These are phyloP conservation scores for Nomada lathburiana DNA, from an alignment of 2,888 invertebrate species.

Conservation along the genomic window DNA sequence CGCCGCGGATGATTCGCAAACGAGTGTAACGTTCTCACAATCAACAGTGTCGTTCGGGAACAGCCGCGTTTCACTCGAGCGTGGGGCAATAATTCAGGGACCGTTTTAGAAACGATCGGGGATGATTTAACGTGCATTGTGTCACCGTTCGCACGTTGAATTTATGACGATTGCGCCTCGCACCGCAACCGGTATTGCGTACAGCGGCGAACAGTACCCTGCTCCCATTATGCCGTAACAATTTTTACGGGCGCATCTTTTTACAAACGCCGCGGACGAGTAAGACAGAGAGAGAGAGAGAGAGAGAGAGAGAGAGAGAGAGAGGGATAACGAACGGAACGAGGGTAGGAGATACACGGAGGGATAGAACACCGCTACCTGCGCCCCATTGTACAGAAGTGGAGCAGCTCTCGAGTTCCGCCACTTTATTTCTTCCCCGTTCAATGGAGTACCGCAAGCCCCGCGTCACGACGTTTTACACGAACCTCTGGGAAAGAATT, in stretches of 20 bases:
- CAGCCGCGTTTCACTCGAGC: slow-evolving; percentile 4
- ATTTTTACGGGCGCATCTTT: slow-evolving; percentile 75
- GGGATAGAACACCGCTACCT: slow-evolving; percentile 69
- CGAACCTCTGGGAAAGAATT: slow-evolving; percentile 23
- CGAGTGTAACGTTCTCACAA: slow-evolving; percentile 35
- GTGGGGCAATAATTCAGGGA: slow-evolving; percentile 72
- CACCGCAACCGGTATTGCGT: slow-evolving; percentile 48
- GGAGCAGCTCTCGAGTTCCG: slow-evolving; percentile 78
- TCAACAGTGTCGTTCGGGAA: slow-evolving; percentile 11
- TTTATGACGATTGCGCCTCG: slow-evolving; percentile 70
- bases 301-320: slow-evolving; percentile 1
- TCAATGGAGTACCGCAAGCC: slow-evolving; percentile 76
- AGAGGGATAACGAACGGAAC: slow-evolving; percentile 29
- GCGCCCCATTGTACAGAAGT: slow-evolving; percentile 75
- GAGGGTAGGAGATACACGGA: background rate
- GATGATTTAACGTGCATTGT: slow-evolving; percentile 79
- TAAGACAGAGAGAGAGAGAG: slow-evolving; percentile 11
- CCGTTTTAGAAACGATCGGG: slow-evolving; percentile 71
- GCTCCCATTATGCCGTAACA: slow-evolving; percentile 76
- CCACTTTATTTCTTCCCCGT: slow-evolving; percentile 73
- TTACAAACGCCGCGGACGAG: slow-evolving; percentile 23
- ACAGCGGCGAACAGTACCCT: slow-evolving; percentile 67
- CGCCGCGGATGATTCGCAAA: too few relatives aligned
- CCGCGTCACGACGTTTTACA: slow-evolving; percentile 51
- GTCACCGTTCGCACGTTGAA: slow-evolving; percentile 75